A percentile compares a stretch with the other conserved stretches of the same genome.
phyloP scores from a whole-genome alignment of 2,113 vertebrate species.

The Seriola aureovittata region DNA sequence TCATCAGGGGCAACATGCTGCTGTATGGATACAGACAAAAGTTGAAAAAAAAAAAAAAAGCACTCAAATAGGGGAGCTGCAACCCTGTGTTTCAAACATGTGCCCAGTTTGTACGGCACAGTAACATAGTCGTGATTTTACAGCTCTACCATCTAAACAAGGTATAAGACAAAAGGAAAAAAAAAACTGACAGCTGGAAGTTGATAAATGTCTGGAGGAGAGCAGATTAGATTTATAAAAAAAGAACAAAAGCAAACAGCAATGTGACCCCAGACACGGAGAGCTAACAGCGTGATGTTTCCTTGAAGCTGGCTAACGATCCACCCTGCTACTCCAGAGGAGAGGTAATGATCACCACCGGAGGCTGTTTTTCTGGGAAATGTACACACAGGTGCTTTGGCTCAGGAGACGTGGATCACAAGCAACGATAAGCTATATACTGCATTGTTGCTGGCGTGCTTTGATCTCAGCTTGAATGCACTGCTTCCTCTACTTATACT shows the following conservation, averaged over 20 bases:
- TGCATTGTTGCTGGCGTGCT: slow-evolving; percentile 58
- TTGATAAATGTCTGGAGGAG: slow-evolving; percentile 64
- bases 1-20: slow-evolving; percentile 21
- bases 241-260: slow-evolving; percentile 68
- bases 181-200: slow-evolving; percentile 54
- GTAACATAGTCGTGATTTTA: background rate
- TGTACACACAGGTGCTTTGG: slow-evolving; percentile 71
- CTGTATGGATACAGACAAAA: slow-evolving; percentile 12
- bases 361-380: slow-evolving; percentile 68
- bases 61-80: background rate
- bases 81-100: background rate
- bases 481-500: slow-evolving; percentile 43
- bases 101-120: background rate
- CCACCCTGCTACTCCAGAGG: slow-evolving; percentile 63
- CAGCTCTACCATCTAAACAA: slow-evolving; percentile 18
- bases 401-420: slow-evolving; percentile 63
- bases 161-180: slow-evolving; percentile 9
- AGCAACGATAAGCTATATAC: slow-evolving; percentile 46
- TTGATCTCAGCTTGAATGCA: slow-evolving; percentile 75
- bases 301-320: slow-evolving; percentile 74
- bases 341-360: slow-evolving; percentile 75
- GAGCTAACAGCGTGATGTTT: slow-evolving; percentile 63
- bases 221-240: slow-evolving; percentile 60
- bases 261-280: slow-evolving; percentile 61
- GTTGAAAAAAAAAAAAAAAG: background rate